A percentile compares a stretch with the other conserved stretches of the same genome.
phyloP scores from a whole-genome alignment of 53 echinoderm and acorn worm genomes.

The Patiria pectinifera region DNA sequence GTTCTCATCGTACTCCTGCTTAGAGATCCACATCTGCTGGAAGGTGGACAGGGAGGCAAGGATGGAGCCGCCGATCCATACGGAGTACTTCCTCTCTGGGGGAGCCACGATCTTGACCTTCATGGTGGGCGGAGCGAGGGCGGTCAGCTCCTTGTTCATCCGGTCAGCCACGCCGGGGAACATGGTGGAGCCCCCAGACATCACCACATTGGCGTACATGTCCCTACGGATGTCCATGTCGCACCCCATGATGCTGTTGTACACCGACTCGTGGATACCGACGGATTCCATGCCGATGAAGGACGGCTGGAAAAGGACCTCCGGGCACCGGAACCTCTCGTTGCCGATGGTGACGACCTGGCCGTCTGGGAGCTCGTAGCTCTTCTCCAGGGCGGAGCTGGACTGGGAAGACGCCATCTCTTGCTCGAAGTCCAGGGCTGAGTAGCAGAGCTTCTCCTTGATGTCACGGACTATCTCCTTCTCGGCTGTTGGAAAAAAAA shows the following conservation, averaged over 20 bases:
- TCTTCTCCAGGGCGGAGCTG: neutral
- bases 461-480: constrained; percentile 82
- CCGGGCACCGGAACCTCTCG: constrained; percentile 79
- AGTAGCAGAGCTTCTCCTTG: constrained; percentile 66
- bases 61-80: constrained; percentile 93
- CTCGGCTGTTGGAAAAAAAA: constrained; percentile 27
- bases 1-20: constrained; percentile 81
- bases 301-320: constrained; percentile 45
- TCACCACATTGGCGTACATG: constrained; percentile 82
- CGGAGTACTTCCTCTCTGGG: constrained; percentile 91
- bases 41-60: constrained; percentile 89
- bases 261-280: constrained; percentile 90
- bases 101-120: neutral
- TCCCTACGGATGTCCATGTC: constrained; percentile 76
- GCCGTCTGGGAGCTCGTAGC: constrained; percentile 49
- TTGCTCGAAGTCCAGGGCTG: too few relatives aligned
- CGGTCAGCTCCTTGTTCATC: constrained; percentile 89
- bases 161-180: constrained; percentile 93
- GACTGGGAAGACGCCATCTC: too few relatives aligned
- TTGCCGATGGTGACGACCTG: constrained; percentile 64
- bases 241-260: constrained; percentile 93
- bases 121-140: too few relatives aligned
- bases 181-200: constrained; percentile 93
- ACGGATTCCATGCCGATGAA: constrained; percentile 8
- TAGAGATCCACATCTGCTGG: constrained; percentile 93